Evolutionary conservation across 1,140 invertebrate genomes (phyloP), one percentile per base, ranked within the genome.

Genomic region (Lamellibrachia luymesi): DNA sequence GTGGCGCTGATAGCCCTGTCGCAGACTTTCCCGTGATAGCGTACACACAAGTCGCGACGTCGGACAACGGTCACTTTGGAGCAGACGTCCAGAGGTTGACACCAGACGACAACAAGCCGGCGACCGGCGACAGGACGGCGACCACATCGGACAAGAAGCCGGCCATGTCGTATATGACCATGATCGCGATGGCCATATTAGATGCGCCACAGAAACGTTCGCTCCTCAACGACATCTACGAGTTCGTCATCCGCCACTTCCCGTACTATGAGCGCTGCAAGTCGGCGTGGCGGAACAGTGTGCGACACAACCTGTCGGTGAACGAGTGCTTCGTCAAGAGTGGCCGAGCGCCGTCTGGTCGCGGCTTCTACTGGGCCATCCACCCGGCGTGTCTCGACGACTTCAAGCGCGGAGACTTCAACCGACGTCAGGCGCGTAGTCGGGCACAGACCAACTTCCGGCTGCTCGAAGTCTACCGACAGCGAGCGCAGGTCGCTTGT

Each of bases 241-340:
- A 96, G 90, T 96, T 95, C 93, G 96, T 97, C 50, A 95, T 96
- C 95, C 95, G 96, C 92, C 95, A 96, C 92, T 97, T 97, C 94
- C 96, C 98, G 0, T 99, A 97, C 95, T 98, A 97, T 2, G 64
- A 80, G 94, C 98, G 99, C 94, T 99, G 99, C 50, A 64, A 95
- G 92, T 92, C 50, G 13, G 95, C 95, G 2, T 96, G 96, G 96
- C 94, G 95, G 92, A 96, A 96, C 94, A 96, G 95, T 91, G 95
- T 96, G 10, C 94, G 96, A 2, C 96, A 96, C 92, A 99, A 99
- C 96, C 96, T 99, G 0, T 99, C 98, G 0, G 96, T 99, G 0
- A 99, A 99, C 96, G 99, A 99, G 95, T 99, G 99, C 95, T 99
- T 99, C 96, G 97, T 99, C 4, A 99, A 99, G 96, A 98, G 98